Evolutionary conservation across 2,113 vertebrate genomes (phyloP), one percentile per base, ranked within the genome.

Genomic region (Sorex araneus): DNA sequence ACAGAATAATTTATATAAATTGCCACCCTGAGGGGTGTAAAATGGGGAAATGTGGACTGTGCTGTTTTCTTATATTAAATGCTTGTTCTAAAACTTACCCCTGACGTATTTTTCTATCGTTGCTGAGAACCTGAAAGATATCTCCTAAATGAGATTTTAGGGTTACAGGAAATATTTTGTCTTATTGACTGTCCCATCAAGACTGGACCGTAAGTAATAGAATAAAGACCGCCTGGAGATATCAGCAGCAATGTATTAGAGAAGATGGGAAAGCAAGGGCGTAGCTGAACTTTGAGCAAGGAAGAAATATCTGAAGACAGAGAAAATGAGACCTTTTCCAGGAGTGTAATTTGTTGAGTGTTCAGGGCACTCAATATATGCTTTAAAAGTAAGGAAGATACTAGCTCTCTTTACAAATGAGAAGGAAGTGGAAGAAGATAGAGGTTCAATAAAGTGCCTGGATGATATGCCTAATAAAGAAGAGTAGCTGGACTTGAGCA

Each of bases 1-100:
- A 34, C 69, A 85, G 80, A 87, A 71, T 91, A 45, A 57, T 30
- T 60, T 57, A 90, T 69, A 93, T 28, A 21, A 79, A 92, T 32
- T 57, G 11, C 32, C 70, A 76, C 57, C 50, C 47, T 28, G 54
- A 88, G 75, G 47, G 7, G 9, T 34, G n/a, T 40, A 21, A 93
- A 84, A 75, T 8, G n/a, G 2, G 10, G 11, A 21, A 84, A 75
- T 12, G 40, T 3, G 13, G 8, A 21, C 54, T 83, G 13, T 28
- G 23, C 21, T 60, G 9, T 57, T 63, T 82, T 66, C 64, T 63
- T 75, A 92, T 18, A 50, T 84, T 40, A 36, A 63, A 57, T 70
- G 3, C 3, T 15, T 27, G 6, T 54, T 71, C 9, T 40, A 3
- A 36, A 32, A 83, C 21, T 50, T 94, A 54, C 27, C 63, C 10